Evolutionary conservation across 2,113 vertebrate genomes (phyloP).

Genomic region (Nothoprocta pentlandii): DNA sequence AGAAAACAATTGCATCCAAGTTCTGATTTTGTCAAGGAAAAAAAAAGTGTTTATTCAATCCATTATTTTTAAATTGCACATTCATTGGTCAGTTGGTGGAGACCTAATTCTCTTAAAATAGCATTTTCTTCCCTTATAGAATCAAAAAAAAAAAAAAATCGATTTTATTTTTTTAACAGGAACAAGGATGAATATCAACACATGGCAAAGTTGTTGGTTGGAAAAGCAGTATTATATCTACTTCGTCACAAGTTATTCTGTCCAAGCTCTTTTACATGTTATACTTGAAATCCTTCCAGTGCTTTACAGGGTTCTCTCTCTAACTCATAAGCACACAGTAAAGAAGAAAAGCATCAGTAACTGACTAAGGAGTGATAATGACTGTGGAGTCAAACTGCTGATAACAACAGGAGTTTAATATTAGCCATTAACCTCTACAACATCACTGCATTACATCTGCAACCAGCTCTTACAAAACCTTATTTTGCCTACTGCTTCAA

Average conservation of each 20-base stretch:
- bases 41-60: neutral
- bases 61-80: accelerated
- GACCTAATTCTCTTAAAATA: neutral
- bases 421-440: constrained; percentile 48
- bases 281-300: neutral
- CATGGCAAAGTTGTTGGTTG: neutral
- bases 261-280: neutral
- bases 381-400: constrained; percentile 31
- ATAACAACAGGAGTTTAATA: constrained; percentile 52
- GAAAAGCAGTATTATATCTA: neutral
- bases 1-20: neutral
- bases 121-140: neutral
- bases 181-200: neutral
- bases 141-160: neutral
- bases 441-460: neutral
- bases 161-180: neutral
- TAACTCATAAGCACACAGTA: neutral
- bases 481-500: neutral
- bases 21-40: neutral
- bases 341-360: constrained; percentile 23
- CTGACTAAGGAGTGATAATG: constrained; percentile 36
- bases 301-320: neutral
- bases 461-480: neutral
- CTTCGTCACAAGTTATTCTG: neutral
- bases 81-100: neutral